A percentile compares a stretch with the other conserved stretches of the same genome.
These are phyloP conservation scores for Xenopus laevis DNA, from an alignment of 2,113 vertebrate species.

Conservation along the genomic window DNA sequence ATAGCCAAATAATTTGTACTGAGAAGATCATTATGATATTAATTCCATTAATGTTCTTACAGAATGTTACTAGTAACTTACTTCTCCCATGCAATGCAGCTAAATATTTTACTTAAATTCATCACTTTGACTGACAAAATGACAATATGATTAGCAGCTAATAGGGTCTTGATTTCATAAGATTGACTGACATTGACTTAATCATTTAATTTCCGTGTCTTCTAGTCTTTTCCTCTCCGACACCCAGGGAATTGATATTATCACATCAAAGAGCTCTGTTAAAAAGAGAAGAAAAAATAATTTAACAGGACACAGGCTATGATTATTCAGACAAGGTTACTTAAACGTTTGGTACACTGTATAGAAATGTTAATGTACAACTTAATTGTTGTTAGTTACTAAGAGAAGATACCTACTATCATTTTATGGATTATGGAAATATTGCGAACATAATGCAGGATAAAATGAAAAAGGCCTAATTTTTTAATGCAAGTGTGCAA, in stretches of 20 bases:
- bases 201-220: slow-evolving; percentile 94
- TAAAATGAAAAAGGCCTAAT: too few species aligned
- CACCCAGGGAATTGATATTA: slow-evolving; percentile 88
- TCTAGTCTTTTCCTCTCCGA: slow-evolving; percentile 65
- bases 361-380: slow-evolving; percentile 82
- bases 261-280: slow-evolving; percentile 92
- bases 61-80: slow-evolving; percentile 71
- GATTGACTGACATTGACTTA: slow-evolving; percentile 90
- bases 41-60: slow-evolving; percentile 75
- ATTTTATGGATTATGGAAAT: slow-evolving; percentile 68
- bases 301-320: slow-evolving; percentile 93
- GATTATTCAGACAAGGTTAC: slow-evolving; percentile 96
- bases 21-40: slow-evolving; percentile 59
- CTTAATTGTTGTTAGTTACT: slow-evolving; percentile 94
- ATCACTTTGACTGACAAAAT: slow-evolving; percentile 80
- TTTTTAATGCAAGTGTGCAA: too few species aligned
- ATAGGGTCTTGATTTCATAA: slow-evolving; percentile 81
- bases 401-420: slow-evolving; percentile 88
- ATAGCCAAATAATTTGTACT: slow-evolving; percentile 50
- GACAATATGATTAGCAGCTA: slow-evolving; percentile 92
- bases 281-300: slow-evolving; percentile 85
- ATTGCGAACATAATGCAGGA: too few species aligned
- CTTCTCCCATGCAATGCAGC: slow-evolving; percentile 70
- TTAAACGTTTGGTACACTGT: slow-evolving; percentile 76
- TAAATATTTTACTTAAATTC: slow-evolving; percentile 70